Evolutionary conservation across 2,888 invertebrate genomes (phyloP).

Genomic region (Drosophila longiperda): DNA sequence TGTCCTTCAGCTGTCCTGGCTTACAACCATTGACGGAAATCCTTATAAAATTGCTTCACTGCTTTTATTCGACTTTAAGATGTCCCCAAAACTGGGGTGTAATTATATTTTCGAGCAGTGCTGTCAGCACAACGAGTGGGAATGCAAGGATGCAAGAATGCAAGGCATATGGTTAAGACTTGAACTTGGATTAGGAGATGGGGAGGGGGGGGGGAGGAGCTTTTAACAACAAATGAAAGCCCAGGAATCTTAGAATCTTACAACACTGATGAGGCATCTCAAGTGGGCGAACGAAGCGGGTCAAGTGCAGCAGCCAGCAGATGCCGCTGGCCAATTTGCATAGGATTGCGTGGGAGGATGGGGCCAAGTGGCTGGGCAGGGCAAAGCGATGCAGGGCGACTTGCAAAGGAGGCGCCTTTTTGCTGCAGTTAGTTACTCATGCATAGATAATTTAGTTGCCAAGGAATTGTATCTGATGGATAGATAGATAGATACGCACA

Average conservation of each 20-base stretch:
- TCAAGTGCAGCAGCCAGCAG: conserved; percentile 66
- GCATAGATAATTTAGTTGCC: background rate
- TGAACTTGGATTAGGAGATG: conserved; percentile 20
- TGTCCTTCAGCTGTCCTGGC: background rate
- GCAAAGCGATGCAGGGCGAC: background rate
- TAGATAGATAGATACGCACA: conserved; percentile 22
- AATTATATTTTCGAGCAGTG: conserved; percentile 56
- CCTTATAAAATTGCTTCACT: conserved; percentile 46
- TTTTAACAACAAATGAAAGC: conserved; percentile 59
- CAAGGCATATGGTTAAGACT: conserved; percentile 24
- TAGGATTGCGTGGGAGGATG: background rate
- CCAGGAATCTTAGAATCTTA: background rate
- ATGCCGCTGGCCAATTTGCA: conserved; percentile 60
- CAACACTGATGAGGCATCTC: conserved; percentile 71
- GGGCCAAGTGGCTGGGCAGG: background rate
- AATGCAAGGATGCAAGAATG: conserved; percentile 7
- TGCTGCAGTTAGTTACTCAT: conserved; percentile 16
- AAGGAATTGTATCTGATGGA: conserved; percentile 47
- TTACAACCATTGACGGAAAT: conserved; percentile 29
- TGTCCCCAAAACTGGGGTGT: conserved; percentile 12
- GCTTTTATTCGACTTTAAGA: conserved; percentile 2
- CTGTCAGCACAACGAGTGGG: conserved; percentile 34
- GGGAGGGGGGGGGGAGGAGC: conserved; percentile 4
- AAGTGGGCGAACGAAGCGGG: conserved; percentile 55
- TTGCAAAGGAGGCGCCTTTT: conserved; percentile 7